Percentiles rank a stretch among this genome's conserved stretches.
Evolutionary conservation across 2,113 vertebrate species (phyloP).

Genomic region (Nanorana parkeri): DNA sequence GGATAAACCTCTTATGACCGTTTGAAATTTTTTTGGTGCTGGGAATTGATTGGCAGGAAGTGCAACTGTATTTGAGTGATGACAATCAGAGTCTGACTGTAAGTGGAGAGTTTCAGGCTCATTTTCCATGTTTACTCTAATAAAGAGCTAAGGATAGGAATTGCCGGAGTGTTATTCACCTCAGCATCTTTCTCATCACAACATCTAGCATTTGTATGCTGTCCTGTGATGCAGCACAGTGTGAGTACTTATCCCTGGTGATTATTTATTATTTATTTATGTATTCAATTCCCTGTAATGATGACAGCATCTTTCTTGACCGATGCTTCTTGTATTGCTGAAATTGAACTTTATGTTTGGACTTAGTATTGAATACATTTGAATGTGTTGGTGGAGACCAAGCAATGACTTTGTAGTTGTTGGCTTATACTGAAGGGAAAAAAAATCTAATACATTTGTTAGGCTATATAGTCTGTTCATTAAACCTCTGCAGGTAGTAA

Average conservation of each 20-base stretch:
- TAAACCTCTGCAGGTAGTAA: background rate
- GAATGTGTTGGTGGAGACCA: background rate
- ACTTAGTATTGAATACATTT: background rate
- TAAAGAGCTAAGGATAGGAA: constrained; percentile 5
- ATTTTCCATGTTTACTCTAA: constrained; percentile 6
- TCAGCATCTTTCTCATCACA: background rate
- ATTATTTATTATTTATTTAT: background rate
- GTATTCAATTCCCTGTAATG: background rate
- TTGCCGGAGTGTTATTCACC: constrained; percentile 5
- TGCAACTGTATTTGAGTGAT: background rate
- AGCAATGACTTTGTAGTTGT: background rate
- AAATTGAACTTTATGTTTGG: background rate
- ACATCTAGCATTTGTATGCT: background rate
- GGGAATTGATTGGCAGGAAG: background rate
- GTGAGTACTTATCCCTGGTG: background rate
- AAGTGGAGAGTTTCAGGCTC: constrained; percentile 8
- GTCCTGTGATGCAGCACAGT: background rate
- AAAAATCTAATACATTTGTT: background rate
- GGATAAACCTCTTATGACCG: background rate
- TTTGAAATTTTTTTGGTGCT: constrained; percentile 3
- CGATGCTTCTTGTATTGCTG: background rate
- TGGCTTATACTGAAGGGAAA: background rate
- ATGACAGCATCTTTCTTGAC: background rate
- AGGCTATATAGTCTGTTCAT: background rate
- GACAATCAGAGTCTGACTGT: background rate